These are phyloP conservation scores for Alligator mississippiensis DNA, from an alignment of 2,113 vertebrate species.

Conservation along the genomic window DNA sequence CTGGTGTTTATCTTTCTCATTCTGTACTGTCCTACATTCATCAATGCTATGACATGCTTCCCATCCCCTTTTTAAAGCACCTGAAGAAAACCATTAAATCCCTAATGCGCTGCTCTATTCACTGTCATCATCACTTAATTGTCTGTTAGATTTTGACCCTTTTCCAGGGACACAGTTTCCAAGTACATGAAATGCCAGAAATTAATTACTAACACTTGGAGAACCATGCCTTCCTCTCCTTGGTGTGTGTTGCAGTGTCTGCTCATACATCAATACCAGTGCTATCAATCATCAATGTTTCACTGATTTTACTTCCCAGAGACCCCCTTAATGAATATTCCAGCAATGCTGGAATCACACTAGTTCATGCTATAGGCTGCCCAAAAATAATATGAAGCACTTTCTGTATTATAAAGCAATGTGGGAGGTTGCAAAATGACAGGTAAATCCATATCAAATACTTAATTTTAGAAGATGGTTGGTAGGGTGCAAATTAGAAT, in stretches of 20 bases:
- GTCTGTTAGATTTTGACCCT: not conserved
- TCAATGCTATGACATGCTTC: not conserved
- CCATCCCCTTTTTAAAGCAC: not conserved
- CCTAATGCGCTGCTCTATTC: not conserved
- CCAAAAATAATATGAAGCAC: not conserved
- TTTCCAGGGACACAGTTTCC: not conserved
- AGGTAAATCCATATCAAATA: not conserved
- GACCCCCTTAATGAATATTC: not conserved
- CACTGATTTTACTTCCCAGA: not conserved
- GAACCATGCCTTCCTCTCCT: not conserved
- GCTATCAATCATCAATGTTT: constrained; percentile 1
- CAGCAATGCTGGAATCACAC: not conserved
- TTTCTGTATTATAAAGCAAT: not conserved
- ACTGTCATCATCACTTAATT: not conserved
- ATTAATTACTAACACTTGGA: not conserved
- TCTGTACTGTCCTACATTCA: not conserved
- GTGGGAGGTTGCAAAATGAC: not conserved
- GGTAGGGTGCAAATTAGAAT: not conserved
- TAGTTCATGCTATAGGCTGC: not conserved
- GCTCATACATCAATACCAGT: not conserved
- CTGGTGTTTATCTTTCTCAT: not conserved
- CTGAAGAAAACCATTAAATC: not conserved
- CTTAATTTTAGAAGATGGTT: not conserved
- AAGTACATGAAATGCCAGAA: constrained; percentile 7
- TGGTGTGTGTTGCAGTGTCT: not conserved